Percentiles rank a stretch among this genome's conserved stretches.
Evolutionary conservation across 1,140 invertebrate genomes (phyloP).

Genomic region (Phymorhynchus buccinoides): DNA sequence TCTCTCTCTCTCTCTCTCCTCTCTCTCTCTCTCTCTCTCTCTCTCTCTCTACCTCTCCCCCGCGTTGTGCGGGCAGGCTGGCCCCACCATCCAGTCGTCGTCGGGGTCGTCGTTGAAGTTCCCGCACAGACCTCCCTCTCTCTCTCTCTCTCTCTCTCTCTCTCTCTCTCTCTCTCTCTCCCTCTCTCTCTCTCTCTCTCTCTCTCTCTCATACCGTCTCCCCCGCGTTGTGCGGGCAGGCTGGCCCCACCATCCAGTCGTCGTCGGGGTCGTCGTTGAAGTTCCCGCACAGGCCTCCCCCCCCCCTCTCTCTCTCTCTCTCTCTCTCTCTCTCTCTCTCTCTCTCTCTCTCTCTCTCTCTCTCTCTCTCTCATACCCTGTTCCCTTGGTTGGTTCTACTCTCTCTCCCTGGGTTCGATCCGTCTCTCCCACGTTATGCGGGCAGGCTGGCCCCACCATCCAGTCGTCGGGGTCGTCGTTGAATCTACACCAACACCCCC

Average conservation of each 20-base stretch:
- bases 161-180: no score
- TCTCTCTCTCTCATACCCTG: no score
- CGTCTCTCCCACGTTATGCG: conserved; percentile 29
- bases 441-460: conserved; percentile 52
- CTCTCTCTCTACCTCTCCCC: conserved; percentile 13
- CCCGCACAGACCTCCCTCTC: conserved; percentile 85
- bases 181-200: not conserved
- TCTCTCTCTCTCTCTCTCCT: not conserved
- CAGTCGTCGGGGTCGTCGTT: conserved; percentile 76
- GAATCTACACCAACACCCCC: no score
- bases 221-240: conserved; percentile 46
- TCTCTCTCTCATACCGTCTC: conserved; percentile 28
- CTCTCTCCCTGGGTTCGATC: no score
- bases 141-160: not conserved
- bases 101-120: conserved; percentile 82
- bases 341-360: no score
- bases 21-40: not conserved
- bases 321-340: no score
- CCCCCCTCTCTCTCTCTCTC: no score
- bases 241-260: conserved; percentile 64
- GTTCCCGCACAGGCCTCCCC: conserved; percentile 95
- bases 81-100: conserved; percentile 71
- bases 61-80: conserved; percentile 42
- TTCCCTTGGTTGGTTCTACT: no score
- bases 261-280: conserved; percentile 79